phyloP scores from a whole-genome alignment of 1,140 invertebrate species.

The Phymastichus coffea region DNA sequence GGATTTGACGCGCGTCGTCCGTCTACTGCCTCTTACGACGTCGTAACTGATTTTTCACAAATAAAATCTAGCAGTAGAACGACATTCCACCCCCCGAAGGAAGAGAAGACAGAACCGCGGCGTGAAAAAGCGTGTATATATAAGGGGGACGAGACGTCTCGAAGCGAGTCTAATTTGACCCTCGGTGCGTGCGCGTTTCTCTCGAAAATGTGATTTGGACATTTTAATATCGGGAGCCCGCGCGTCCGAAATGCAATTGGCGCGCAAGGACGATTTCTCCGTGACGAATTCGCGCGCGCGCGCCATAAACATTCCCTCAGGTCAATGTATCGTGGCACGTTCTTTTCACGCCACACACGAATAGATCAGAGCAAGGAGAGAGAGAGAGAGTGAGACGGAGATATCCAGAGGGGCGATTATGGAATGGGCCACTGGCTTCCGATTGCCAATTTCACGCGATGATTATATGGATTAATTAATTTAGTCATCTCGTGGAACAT shows the following conservation, averaged over 20 bases:
- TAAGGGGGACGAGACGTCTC: neutral
- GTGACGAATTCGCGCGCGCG: conserved; percentile 19
- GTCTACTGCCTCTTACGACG: too few species aligned
- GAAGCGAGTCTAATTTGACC: conserved; percentile 24
- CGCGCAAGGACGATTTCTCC: conserved; percentile 2
- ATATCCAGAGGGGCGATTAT: neutral
- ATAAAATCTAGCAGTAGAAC: too few species aligned
- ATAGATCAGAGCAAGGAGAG: too few species aligned
- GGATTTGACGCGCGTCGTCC: too few species aligned
- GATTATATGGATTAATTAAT: conserved; percentile 25
- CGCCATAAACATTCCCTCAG: conserved; percentile 17
- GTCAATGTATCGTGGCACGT: neutral
- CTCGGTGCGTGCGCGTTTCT: neutral
- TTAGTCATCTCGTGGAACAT: conserved; percentile 10
- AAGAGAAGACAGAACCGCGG: too few species aligned
- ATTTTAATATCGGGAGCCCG: conserved; percentile 25
- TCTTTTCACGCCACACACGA: conserved; percentile 1
- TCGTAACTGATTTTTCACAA: too few species aligned
- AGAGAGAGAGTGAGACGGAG: too few species aligned
- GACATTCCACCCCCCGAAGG: too few species aligned
- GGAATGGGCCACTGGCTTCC: conserved; percentile 15
- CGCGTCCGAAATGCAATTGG: neutral
- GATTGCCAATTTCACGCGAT: conserved; percentile 22
- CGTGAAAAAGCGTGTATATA: neutral
- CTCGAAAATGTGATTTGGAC: conserved; percentile 29